These are phyloP conservation scores for Leptonema lineaticorne DNA, from an alignment of 1,140 invertebrate species.

Conservation along the genomic window DNA sequence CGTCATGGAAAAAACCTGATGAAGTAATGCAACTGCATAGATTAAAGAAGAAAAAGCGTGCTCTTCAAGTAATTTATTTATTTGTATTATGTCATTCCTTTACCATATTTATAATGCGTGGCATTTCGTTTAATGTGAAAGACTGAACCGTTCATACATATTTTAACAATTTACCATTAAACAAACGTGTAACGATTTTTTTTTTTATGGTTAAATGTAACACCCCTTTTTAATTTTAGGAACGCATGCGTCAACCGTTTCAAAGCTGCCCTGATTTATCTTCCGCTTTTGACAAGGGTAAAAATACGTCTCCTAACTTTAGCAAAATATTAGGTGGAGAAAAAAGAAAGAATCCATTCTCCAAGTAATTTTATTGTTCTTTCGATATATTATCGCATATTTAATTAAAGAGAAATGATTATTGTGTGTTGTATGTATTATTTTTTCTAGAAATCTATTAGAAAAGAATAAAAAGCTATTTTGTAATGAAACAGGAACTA, in stretches of 20 bases:
- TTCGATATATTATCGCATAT: background rate
- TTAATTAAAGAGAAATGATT: background rate
- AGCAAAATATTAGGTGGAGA: constrained; percentile 53
- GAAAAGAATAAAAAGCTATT: constrained; percentile 32
- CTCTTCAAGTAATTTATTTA: constrained; percentile 64
- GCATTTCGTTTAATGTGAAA: too few species aligned
- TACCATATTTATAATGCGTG: background rate
- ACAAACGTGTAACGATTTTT: background rate
- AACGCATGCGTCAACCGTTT: constrained; percentile 52
- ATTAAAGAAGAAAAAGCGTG: constrained; percentile 67
- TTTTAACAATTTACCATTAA: background rate
- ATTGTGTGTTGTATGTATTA: background rate
- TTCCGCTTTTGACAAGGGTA: constrained; percentile 39
- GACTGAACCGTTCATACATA: background rate
- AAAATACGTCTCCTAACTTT: constrained; percentile 49
- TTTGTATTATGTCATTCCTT: constrained; percentile 15
- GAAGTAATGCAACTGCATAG: constrained; percentile 69
- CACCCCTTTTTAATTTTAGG: constrained; percentile 42
- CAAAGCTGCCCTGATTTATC: constrained; percentile 44
- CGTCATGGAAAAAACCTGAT: constrained; percentile 55
- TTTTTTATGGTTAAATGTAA: constrained; percentile 12
- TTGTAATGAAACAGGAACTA: constrained; percentile 12
- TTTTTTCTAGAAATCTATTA: constrained; percentile 27
- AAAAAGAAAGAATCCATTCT: constrained; percentile 79
- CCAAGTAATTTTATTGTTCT: constrained; percentile 48